Conservation (phyloP, 2,888 invertebrate genomes). For the Aphrophora alni region DNA sequence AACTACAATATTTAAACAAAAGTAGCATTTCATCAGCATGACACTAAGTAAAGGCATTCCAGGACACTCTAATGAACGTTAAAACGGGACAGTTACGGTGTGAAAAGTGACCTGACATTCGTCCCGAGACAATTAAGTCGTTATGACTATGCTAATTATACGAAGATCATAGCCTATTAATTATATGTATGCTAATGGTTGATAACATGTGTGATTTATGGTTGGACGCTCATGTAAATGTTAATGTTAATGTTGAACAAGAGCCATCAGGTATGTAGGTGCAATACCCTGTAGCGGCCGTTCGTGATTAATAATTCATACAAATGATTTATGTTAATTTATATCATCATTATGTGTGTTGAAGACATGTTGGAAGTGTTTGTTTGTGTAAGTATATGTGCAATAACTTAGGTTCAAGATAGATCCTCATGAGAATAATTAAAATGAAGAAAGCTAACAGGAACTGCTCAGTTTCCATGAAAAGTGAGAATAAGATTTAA, state of each 20-base stretch:
- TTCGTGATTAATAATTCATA: not conserved
- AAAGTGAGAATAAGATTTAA: too few relatives aligned
- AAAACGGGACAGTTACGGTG: too few relatives aligned
- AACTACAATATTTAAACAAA: too few relatives aligned
- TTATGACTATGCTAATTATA: not conserved
- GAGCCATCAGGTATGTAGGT: not conserved
- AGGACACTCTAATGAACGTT: too few relatives aligned
- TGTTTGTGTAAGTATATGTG: too few relatives aligned
- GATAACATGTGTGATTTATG: not conserved
- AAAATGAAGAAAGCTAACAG: too few relatives aligned
- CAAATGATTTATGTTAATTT: not conserved
- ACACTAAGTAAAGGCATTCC: too few relatives aligned
- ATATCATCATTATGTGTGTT: not conserved
- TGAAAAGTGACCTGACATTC: not conserved
- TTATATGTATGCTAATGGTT: not conserved
- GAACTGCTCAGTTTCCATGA: too few relatives aligned
- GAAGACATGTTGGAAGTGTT: too few relatives aligned
- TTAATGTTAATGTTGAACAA: not conserved
- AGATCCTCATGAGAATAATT: too few relatives aligned
- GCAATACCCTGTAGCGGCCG: not conserved
- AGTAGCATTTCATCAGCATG: too few relatives aligned
- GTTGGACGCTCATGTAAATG: not conserved
- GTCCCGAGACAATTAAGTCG: not conserved
- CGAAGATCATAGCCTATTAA: not conserved
- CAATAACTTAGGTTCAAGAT: too few relatives aligned